Evolutionary conservation across 2,888 invertebrate genomes (phyloP).

Genomic region (Xylota sylvarum): DNA sequence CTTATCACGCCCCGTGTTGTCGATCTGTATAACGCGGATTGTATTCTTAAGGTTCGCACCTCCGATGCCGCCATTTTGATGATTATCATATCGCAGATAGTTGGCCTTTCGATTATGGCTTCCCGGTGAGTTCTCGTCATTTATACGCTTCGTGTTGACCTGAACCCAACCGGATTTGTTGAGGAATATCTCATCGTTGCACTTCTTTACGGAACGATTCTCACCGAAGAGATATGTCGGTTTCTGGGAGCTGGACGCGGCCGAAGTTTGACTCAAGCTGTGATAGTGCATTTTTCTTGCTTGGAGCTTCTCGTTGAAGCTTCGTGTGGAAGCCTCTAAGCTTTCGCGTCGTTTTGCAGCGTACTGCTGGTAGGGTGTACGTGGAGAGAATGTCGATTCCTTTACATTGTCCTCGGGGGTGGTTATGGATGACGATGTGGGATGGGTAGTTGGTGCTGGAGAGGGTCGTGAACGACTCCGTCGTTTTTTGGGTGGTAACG

Average conservation of each 20-base stretch:
- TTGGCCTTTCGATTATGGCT: constrained; percentile 79
- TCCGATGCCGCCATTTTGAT: constrained; percentile 79
- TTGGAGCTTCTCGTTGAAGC: constrained; percentile 84
- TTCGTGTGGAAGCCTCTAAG: constrained; percentile 82
- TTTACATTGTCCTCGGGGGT: constrained; percentile 68
- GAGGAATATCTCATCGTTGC: constrained; percentile 83
- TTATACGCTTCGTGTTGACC: constrained; percentile 84
- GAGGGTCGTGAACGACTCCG: constrained; percentile 82
- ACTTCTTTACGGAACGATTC: constrained; percentile 74
- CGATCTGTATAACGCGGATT: constrained; percentile 81
- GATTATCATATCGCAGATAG: constrained; percentile 78
- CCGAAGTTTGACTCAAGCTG: constrained; percentile 78
- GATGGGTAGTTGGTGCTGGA: constrained; percentile 78
- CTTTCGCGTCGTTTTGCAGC: constrained; percentile 83
- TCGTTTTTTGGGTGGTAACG: constrained; percentile 83
- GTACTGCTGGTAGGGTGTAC: constrained; percentile 79
- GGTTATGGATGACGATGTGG: constrained; percentile 54
- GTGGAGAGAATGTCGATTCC: constrained; percentile 42
- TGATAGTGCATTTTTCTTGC: constrained; percentile 84
- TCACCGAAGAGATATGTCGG: constrained; percentile 85
- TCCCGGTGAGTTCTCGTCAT: constrained; percentile 81
- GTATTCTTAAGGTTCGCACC: constrained; percentile 78
- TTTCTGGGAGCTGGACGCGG: constrained; percentile 78
- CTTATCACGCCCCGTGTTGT: constrained; percentile 78
- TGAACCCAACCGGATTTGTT: constrained; percentile 86